Conservation (phyloP, 2,797 vertebrate species). For the Rhinatrema bivittatum region DNA sequence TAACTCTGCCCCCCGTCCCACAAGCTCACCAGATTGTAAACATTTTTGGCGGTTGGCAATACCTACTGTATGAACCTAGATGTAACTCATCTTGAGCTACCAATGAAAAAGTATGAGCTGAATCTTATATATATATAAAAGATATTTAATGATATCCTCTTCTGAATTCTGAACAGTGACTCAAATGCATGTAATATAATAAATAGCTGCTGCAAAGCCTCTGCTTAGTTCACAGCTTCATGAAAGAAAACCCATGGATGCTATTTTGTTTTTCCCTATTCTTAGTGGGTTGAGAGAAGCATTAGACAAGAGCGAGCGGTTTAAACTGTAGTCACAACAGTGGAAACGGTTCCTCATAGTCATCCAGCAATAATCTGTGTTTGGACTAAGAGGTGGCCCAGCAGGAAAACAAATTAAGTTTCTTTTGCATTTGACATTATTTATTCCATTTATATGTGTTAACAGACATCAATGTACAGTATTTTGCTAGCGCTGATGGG, state of each 20-base stretch:
- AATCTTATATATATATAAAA: too few species aligned
- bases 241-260: not conserved
- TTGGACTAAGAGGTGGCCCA: conserved; percentile 1
- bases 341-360: conserved; percentile 3
- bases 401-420: not conserved
- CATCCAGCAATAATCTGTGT: conserved; percentile 12
- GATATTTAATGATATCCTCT: conserved; percentile 22
- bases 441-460: conserved; percentile 9
- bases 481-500: conserved; percentile 7
- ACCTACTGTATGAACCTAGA: too few species aligned
- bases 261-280: not conserved
- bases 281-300: not conserved
- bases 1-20: too few species aligned
- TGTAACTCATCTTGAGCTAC: too few species aligned
- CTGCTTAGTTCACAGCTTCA: conserved; percentile 6
- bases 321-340: conserved; percentile 6
- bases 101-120: too few species aligned
- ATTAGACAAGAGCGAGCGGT: conserved; percentile 14
- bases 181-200: conserved; percentile 21
- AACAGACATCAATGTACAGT: conserved; percentile 9
- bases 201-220: not conserved
- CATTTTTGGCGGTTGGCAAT: too few species aligned
- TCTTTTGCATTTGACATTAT: not conserved
- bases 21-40: too few species aligned
- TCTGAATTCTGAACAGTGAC: conserved; percentile 19